Percentiles rank a stretch among this genome's conserved stretches.
These are phyloP conservation scores for Platyura marginata DNA, from an alignment of 1,140 invertebrate genomes.

Conservation along the genomic window DNA sequence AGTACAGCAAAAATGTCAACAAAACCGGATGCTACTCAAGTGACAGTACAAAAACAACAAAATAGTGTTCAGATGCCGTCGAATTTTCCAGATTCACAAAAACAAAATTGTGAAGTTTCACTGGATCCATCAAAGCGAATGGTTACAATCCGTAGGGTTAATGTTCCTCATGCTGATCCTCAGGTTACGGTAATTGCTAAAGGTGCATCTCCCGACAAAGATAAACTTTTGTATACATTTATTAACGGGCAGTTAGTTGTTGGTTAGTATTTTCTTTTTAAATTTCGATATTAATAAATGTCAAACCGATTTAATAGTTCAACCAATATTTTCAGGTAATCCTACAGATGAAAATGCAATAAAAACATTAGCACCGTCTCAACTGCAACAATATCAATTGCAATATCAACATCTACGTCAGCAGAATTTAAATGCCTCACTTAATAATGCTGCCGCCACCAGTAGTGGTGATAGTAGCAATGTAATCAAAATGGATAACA, in stretches of 20 bases:
- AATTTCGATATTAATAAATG: too few species aligned
- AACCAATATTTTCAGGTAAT: too few species aligned
- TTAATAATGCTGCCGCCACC: not conserved
- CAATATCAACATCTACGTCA: not conserved
- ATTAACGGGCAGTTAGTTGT: conserved; percentile 46
- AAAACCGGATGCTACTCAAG: not conserved
- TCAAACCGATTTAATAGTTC: too few species aligned
- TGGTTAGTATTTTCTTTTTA: too few species aligned
- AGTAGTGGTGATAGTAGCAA: not conserved
- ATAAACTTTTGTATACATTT: conserved; percentile 50
- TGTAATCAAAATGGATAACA: not conserved
- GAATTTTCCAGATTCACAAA: not conserved
- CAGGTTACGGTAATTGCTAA: conserved; percentile 58
- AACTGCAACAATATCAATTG: not conserved
- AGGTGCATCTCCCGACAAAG: conserved; percentile 50
- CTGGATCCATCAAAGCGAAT: conserved; percentile 34
- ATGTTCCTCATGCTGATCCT: conserved; percentile 33
- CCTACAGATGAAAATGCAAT: too few species aligned
- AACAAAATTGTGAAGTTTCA: conserved; percentile 1
- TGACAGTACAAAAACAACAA: not conserved
- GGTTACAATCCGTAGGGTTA: conserved; percentile 51
- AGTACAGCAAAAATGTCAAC: not conserved
- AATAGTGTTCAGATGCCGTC: not conserved
- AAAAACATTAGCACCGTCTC: not conserved
- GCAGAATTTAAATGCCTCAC: not conserved